Percentiles rank a stretch among this genome's conserved stretches.
Evolutionary conservation across 2,888 invertebrate genomes (phyloP).

Genomic region (Andrena minutula): DNA sequence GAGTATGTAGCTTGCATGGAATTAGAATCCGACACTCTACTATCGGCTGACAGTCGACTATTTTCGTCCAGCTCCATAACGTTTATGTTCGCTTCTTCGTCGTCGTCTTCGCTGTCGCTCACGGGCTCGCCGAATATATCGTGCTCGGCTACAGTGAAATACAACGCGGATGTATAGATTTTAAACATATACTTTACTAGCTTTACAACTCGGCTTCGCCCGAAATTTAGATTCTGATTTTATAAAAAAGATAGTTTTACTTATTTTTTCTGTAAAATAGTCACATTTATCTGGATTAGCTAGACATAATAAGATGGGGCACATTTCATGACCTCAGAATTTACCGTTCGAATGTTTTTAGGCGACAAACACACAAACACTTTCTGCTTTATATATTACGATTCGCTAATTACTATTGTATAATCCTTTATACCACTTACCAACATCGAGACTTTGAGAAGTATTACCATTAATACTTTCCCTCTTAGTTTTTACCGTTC

Average conservation of each 20-base stretch:
- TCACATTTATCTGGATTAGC: too few species aligned
- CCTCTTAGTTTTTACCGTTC: conserved; percentile 81
- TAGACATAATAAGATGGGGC: too few species aligned
- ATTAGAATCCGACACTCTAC: conserved; percentile 90
- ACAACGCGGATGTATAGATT: conserved; percentile 77
- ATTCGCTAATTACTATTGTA: conserved; percentile 4
- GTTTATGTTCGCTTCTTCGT: conserved; percentile 89
- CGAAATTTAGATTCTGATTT: too few species aligned
- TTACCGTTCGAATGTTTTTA: too few species aligned
- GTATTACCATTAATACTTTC: conserved; percentile 82
- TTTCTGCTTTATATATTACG: too few species aligned
- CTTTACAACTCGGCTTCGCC: too few species aligned
- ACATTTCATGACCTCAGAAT: too few species aligned
- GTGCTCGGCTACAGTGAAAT: conserved; percentile 87
- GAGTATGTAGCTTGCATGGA: conserved; percentile 86
- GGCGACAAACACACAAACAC: too few species aligned
- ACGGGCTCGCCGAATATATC: conserved; percentile 97
- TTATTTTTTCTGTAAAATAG: too few species aligned
- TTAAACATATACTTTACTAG: not conserved
- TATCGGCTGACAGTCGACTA: conserved; percentile 91
- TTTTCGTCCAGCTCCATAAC: conserved; percentile 92
- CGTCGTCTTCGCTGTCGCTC: conserved; percentile 95
- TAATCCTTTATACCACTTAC: conserved; percentile 74
- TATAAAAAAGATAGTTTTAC: too few species aligned
- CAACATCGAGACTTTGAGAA: conserved; percentile 85